Conservation (phyloP, 23 tunicate genomes). For the Ciona savignyi region DNA sequence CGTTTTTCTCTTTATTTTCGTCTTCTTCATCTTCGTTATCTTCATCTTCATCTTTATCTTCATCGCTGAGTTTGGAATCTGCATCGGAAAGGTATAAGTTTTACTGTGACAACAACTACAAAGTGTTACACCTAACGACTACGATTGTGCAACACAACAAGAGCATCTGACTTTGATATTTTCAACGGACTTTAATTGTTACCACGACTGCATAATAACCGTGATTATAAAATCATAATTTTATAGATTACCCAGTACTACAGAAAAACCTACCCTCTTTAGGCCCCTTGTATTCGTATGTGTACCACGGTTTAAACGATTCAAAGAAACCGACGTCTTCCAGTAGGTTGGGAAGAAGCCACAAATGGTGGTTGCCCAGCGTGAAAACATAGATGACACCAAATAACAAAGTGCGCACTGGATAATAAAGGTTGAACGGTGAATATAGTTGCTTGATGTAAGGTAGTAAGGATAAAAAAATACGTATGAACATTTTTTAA, state of each 20-base stretch:
- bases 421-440: background rate
- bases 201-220: too few species aligned
- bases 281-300: constrained; percentile 33
- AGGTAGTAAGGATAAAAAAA: too few species aligned
- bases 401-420: constrained; percentile 66
- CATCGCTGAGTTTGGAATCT: background rate
- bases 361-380: constrained; percentile 79
- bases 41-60: background rate
- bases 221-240: too few species aligned
- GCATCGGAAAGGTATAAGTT: background rate
- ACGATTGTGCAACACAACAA: too few species aligned
- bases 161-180: too few species aligned
- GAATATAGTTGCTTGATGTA: too few species aligned
- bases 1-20: background rate
- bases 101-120: too few species aligned
- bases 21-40: background rate
- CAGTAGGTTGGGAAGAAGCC: constrained; percentile 87
- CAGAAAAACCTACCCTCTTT: constrained; percentile 5
- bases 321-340: constrained; percentile 94
- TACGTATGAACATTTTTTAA: too few species aligned
- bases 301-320: constrained; percentile 86
- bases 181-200: too few species aligned
- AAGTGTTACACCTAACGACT: too few species aligned
- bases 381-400: constrained; percentile 64
- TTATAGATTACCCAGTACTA: too few species aligned